phyloP scores from a whole-genome alignment of 1,140 invertebrate genomes.

The Microplitis mediator region DNA sequence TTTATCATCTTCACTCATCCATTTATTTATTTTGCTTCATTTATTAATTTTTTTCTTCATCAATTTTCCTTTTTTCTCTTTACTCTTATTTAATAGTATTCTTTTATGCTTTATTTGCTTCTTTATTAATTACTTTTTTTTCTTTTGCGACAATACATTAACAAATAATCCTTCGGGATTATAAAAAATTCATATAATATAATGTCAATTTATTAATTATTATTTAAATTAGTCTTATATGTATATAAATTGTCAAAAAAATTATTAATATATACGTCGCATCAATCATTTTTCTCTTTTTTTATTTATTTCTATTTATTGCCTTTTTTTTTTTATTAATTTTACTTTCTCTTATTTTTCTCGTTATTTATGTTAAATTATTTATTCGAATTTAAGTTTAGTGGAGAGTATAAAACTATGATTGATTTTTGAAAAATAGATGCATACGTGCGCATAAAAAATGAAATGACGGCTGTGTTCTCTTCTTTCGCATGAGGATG shows the following conservation, averaged over 20 bases:
- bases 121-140: too few relatives aligned
- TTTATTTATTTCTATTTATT: background rate
- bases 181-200: too few relatives aligned
- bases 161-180: too few relatives aligned
- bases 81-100: too few relatives aligned
- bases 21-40: background rate
- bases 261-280: conserved; percentile 2
- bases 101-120: too few relatives aligned
- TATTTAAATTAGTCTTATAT: too few relatives aligned
- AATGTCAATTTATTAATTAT: too few relatives aligned
- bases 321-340: conserved; percentile 18
- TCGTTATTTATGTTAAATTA: conserved; percentile 23
- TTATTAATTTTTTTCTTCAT: background rate
- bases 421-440: background rate
- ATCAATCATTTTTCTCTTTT: background rate
- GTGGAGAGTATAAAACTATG: background rate
- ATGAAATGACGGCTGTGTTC: conserved; percentile 29
- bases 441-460: background rate
- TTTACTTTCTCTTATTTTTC: background rate
- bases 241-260: conserved; percentile 1
- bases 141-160: too few relatives aligned
- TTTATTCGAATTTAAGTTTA: conserved; percentile 20
- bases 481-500: conserved; percentile 18
- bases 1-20: background rate
- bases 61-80: too few relatives aligned